Evolutionary conservation across 2,797 vertebrate genomes (phyloP), one percentile per base, ranked within the genome.

Genomic region (Enteromius mattozi): DNA sequence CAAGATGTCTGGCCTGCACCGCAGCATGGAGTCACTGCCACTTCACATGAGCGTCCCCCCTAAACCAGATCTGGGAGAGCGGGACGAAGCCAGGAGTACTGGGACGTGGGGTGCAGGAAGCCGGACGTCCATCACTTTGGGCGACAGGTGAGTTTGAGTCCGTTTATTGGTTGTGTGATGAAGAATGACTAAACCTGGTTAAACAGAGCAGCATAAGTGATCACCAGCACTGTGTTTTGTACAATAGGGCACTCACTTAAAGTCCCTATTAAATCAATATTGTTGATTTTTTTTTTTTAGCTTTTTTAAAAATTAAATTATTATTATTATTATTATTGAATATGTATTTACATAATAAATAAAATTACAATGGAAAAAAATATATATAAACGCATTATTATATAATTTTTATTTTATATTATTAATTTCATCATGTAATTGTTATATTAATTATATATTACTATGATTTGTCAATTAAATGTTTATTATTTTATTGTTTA

Each of bases 1-100:
- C 37, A 98, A 99, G 89, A 95, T 99, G 89, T 96, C 97, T 0
- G 91, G 96, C 74, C 95, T 98, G 91, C 98, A 99, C 92, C 96
- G 97, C 90, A 99, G 98, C 93, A 95, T 99, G 97, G 98, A 99
- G 93, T 98, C 97, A 8, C 95, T 99, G 83, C 97, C 98, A 66
- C 96, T 98, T 83, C 96, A 98, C 74, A 97, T 99, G 96, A 99
- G 97, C 76, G 93, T 99, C 81, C 96, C 97, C 3, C 90, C 92
- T 78, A 92, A 88, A 86, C 85, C 68, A 0, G 90, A 93, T 47
- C 80, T 8, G 5, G 83, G 80, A 0, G 92, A 91, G 10, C 92
- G 16, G 89, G 95, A 89, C 21, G 96, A 97, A 66, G 91, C 93
- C 51, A 91, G 94, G 7, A 92, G 91, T 81, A 91, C 90, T 3